Percentiles rank a stretch among this genome's conserved stretches.
These are phyloP conservation scores for Dinomys branickii DNA, from an alignment of 2,113 vertebrate genomes.

Conservation along the genomic window DNA sequence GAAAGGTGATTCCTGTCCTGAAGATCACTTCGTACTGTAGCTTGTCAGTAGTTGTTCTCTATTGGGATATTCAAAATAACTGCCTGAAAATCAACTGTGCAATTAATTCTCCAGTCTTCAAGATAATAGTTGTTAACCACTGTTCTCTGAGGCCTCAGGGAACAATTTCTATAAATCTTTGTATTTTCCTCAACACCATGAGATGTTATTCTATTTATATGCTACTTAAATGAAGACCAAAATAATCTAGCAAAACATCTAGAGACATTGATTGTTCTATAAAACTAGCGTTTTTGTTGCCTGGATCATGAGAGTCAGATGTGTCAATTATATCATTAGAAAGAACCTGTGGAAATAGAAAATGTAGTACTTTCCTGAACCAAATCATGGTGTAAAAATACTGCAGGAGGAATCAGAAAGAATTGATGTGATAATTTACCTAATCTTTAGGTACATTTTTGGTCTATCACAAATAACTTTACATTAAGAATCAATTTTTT, in stretches of 20 bases:
- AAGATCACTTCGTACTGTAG: not conserved
- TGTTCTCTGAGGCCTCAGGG: not conserved
- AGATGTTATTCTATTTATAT: not conserved
- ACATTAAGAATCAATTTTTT: not conserved
- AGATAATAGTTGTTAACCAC: not conserved
- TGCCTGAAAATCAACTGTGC: not conserved
- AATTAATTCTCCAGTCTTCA: not conserved
- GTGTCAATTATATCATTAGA: not conserved
- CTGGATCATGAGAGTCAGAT: not conserved
- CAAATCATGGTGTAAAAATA: not conserved
- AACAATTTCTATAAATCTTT: not conserved
- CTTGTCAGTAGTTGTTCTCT: not conserved
- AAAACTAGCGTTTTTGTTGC: not conserved
- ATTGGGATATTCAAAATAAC: not conserved
- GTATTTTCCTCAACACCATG: not conserved
- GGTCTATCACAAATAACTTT: not conserved
- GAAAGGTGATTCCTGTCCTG: not conserved
- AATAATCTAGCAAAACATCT: not conserved
- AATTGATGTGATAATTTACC: not conserved
- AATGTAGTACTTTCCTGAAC: not conserved
- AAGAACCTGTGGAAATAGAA: not conserved
- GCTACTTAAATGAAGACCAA: conserved; percentile 4
- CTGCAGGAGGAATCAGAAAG: not conserved
- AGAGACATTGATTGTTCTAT: not conserved
- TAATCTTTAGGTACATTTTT: not conserved